Evolutionary conservation across 92 coral and sea anemone genomes (phyloP).

Genomic region (Heteractis magnifica): DNA sequence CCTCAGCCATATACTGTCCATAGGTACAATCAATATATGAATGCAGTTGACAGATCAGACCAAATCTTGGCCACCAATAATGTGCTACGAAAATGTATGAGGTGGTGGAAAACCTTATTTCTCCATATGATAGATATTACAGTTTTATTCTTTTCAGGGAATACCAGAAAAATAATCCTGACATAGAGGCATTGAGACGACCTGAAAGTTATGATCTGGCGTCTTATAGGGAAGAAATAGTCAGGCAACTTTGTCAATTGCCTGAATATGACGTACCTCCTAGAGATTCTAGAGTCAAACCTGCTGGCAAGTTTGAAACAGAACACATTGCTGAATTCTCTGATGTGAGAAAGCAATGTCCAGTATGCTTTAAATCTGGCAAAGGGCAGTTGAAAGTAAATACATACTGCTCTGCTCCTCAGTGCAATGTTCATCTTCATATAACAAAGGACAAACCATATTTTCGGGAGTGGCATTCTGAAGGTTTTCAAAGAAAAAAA

Average conservation of each 20-base stretch:
- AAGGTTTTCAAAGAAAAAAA: constrained; percentile 34
- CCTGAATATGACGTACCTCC: constrained; percentile 43
- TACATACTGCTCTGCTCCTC: constrained; percentile 45
- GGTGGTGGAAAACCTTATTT: constrained; percentile 59
- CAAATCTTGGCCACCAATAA: constrained; percentile 26
- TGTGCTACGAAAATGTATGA: constrained; percentile 32
- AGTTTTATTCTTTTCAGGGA: constrained; percentile 41
- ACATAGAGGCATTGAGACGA: constrained; percentile 26
- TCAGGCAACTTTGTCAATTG: constrained; percentile 44
- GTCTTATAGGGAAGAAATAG: constrained; percentile 49
- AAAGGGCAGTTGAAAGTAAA: constrained; percentile 29
- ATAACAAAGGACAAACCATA: constrained; percentile 31
- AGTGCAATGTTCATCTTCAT: constrained; percentile 46
- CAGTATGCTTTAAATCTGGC: constrained; percentile 52
- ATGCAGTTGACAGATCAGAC: constrained; percentile 44
- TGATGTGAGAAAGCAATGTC: constrained; percentile 38
- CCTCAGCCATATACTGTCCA: constrained; percentile 23
- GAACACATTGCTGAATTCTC: constrained; percentile 44
- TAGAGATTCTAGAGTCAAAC: neutral
- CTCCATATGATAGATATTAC: constrained; percentile 52
- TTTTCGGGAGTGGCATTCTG: constrained; percentile 37
- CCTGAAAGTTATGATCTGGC: constrained; percentile 35
- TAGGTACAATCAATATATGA: constrained; percentile 34
- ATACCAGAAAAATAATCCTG: constrained; percentile 9
- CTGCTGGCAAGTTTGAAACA: constrained; percentile 24